Conservation (phyloP, 2,797 vertebrate species). For the Neosalanx taihuensis region DNA sequence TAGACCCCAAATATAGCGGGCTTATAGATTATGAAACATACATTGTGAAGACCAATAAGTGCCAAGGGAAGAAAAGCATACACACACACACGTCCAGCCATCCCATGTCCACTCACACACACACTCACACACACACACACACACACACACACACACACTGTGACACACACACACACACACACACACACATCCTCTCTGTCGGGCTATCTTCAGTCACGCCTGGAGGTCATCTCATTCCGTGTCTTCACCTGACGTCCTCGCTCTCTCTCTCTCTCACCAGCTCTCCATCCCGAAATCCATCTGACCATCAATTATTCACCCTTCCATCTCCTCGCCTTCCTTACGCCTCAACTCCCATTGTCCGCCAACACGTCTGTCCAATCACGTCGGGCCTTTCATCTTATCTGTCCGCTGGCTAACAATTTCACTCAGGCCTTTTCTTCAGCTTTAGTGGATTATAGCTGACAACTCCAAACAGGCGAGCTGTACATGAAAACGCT, state of each 20-base stretch:
- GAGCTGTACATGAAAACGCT: background rate
- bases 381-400: conserved; percentile 18
- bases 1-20: no score
- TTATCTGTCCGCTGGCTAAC: conserved; percentile 25
- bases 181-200: background rate
- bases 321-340: conserved; percentile 22
- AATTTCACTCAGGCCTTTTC: background rate
- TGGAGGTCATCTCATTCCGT: conserved; percentile 47
- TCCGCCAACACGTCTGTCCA: background rate
- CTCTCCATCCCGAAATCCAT: conserved; percentile 42
- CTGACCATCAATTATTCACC: conserved; percentile 59
- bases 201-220: conserved; percentile 32
- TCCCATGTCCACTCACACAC: background rate
- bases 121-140: background rate
- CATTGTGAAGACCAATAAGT: no score
- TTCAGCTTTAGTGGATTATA: no score
- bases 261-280: conserved; percentile 40
- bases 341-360: background rate
- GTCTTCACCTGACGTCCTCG: conserved; percentile 47
- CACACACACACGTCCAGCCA: no score
- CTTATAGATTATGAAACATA: no score
- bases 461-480: no score
- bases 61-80: no score
- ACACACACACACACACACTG: conserved; percentile 1
- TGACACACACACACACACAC: conserved; percentile 1